Evolutionary conservation across 2,113 vertebrate species (phyloP).

Genomic region (Coptodon rendalli): DNA sequence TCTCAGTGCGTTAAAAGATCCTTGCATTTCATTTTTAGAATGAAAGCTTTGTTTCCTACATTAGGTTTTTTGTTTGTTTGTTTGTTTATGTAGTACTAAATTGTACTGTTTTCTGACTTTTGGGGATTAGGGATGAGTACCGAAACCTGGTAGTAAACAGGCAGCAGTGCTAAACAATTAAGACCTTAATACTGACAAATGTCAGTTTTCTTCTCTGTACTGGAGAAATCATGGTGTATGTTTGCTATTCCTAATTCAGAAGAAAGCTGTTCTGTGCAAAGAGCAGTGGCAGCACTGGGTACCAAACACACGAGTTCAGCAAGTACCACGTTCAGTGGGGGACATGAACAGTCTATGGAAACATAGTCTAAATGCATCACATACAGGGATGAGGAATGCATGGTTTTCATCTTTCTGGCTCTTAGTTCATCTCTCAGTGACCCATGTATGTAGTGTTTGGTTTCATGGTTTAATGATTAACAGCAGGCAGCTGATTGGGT

Average conservation of each 20-base stretch:
- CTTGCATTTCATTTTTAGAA: background rate
- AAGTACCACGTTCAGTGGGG: background rate
- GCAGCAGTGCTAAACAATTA: background rate
- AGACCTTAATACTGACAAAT: background rate
- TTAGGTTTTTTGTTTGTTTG: background rate
- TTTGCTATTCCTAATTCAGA: background rate
- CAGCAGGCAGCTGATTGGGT: background rate
- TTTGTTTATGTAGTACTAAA: background rate
- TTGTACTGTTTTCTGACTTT: background rate
- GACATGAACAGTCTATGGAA: background rate
- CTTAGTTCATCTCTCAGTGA: background rate
- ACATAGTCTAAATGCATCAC: background rate
- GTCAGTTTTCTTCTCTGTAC: background rate
- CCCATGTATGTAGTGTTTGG: background rate
- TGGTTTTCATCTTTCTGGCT: background rate
- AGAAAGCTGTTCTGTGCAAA: background rate
- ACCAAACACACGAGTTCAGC: background rate
- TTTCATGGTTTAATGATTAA: background rate
- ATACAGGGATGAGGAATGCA: background rate
- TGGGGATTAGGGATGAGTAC: background rate
- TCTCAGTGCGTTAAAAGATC: background rate
- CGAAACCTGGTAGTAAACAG: background rate
- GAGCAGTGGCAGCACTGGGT: background rate
- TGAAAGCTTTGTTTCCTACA: background rate
- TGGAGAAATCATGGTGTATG: background rate